Evolutionary conservation across 2,797 vertebrate species (phyloP).

Genomic region (Cossypha polioptera): DNA sequence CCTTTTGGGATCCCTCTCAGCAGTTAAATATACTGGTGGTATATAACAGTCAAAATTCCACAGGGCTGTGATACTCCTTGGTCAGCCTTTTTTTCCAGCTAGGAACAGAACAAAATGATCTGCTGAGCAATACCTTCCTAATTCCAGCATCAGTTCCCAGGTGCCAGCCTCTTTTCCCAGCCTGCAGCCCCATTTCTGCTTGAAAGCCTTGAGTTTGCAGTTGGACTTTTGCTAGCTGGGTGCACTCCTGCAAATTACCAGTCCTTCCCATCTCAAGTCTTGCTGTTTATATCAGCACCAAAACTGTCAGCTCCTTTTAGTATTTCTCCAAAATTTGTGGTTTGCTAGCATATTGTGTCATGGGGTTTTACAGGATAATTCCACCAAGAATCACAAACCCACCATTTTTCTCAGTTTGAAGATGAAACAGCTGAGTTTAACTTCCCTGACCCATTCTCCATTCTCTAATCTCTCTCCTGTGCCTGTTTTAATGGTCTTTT

Average conservation of each 20-base stretch:
- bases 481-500: background rate
- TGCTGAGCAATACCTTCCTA: background rate
- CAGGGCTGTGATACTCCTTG: background rate
- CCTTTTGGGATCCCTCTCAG: background rate
- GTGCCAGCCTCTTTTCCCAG: background rate
- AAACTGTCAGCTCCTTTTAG: conserved; percentile 3
- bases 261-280: background rate
- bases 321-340: background rate
- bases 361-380: conserved; percentile 14
- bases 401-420: background rate
- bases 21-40: background rate
- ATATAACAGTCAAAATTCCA: background rate
- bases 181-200: background rate
- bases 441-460: background rate
- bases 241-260: background rate
- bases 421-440: background rate
- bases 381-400: background rate
- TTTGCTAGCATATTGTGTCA: background rate
- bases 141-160: background rate
- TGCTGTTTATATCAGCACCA: background rate
- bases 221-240: background rate
- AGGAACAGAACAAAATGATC: background rate
- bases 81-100: background rate
- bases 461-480: background rate
- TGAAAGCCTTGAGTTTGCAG: background rate